A percentile compares a stretch with the other conserved stretches of the same genome.
Conservation (phyloP, 2,113 vertebrate species). For the Lutjanus erythropterus region DNA sequence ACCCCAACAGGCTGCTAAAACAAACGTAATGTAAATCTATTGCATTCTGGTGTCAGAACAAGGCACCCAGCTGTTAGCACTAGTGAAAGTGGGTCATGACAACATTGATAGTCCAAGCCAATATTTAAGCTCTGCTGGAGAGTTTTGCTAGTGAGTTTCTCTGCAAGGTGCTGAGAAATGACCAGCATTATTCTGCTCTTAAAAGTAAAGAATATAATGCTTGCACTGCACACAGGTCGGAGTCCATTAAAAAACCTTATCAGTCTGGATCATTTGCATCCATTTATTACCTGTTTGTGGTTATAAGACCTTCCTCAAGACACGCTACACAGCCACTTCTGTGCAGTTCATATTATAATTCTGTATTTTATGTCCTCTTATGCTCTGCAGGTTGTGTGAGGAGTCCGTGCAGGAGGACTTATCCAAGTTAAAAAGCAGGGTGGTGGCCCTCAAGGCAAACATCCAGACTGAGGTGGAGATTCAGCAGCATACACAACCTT, state of each 20-base stretch:
- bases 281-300: not conserved
- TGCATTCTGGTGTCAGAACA: conserved; percentile 13
- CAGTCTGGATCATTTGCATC: not conserved
- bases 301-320: not conserved
- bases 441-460: conserved; percentile 72
- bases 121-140: conserved; percentile 35
- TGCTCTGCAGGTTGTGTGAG: conserved; percentile 80
- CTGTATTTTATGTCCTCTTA: not conserved
- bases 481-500: conserved; percentile 77
- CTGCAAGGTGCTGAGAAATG: conserved; percentile 2
- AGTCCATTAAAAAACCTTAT: not conserved
- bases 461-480: conserved; percentile 79
- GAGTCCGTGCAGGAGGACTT: conserved; percentile 86
- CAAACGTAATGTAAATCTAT: conserved; percentile 10
- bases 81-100: conserved; percentile 55
- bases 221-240: not conserved
- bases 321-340: conserved; percentile 5
- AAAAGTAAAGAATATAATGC: conserved; percentile 5
- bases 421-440: conserved; percentile 80
- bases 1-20: conserved; percentile 20
- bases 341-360: not conserved
- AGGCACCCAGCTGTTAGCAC: conserved; percentile 37
- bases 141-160: conserved; percentile 25
- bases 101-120: conserved; percentile 21
- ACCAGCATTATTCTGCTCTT: not conserved